Percentiles rank a stretch among this genome's conserved stretches.
These are phyloP conservation scores for Mamestra brassicae DNA, from an alignment of 2,888 invertebrate genomes.

Conservation along the genomic window DNA sequence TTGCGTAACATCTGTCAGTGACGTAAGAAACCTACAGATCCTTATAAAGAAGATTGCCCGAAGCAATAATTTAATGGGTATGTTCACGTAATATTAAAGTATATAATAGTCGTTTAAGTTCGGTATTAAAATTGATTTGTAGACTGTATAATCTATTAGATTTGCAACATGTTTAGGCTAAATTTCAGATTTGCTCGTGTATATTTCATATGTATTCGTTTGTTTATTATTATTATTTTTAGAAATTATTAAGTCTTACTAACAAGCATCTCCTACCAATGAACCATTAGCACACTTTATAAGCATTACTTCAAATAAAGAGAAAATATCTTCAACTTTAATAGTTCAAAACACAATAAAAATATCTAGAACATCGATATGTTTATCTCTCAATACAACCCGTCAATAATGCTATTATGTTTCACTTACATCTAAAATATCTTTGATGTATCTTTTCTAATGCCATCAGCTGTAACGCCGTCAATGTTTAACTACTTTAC, in stretches of 20 bases:
- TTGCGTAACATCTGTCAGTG: conserved; percentile 20
- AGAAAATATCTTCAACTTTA: background rate
- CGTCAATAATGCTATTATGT: conserved; percentile 30
- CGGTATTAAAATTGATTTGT: conserved; percentile 28
- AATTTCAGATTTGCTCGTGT: background rate
- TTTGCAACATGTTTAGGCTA: background rate
- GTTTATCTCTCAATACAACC: conserved; percentile 27
- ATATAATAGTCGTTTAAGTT: conserved; percentile 11
- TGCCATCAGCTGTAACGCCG: conserved; percentile 28
- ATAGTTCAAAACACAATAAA: conserved; percentile 18
- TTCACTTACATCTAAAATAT: conserved; percentile 47
- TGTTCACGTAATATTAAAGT: conserved; percentile 21
- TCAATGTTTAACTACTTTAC: conserved; percentile 48
- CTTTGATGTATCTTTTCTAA: conserved; percentile 46
- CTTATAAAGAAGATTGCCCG: conserved; percentile 41
- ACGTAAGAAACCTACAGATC: conserved; percentile 38
- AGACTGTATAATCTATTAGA: background rate
- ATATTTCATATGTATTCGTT: background rate
- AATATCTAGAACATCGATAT: conserved; percentile 22
- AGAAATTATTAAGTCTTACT: background rate
- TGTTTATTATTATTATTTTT: background rate
- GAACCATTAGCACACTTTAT: background rate
- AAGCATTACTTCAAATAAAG: background rate
- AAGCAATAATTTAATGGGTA: conserved; percentile 28
- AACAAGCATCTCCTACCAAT: background rate